These are phyloP conservation scores for Oenanthe melanoleuca DNA, from an alignment of 2,113 vertebrate species.

Conservation along the genomic window DNA sequence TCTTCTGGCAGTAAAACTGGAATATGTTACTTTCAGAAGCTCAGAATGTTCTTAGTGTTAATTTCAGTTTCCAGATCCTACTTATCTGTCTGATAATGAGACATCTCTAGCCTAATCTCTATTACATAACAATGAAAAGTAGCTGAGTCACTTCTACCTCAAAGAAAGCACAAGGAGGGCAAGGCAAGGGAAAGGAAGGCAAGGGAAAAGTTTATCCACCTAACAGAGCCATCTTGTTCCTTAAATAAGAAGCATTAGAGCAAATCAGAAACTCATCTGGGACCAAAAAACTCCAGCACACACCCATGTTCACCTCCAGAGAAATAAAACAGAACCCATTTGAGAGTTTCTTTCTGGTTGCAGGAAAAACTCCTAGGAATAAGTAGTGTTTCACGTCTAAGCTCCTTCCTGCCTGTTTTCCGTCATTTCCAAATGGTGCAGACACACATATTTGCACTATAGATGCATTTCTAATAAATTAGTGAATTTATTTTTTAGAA, in stretches of 20 bases:
- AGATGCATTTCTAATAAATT: background rate
- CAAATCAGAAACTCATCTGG: background rate
- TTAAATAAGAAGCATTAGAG: background rate
- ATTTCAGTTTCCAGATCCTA: background rate
- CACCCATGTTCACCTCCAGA: background rate
- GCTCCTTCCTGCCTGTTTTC: background rate
- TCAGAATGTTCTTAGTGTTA: background rate
- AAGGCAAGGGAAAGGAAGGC: background rate
- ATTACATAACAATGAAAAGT: background rate
- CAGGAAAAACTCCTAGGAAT: background rate
- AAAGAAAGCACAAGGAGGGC: background rate
- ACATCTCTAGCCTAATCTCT: background rate
- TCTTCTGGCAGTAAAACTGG: background rate
- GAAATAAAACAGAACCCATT: background rate
- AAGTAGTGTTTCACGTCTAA: background rate
- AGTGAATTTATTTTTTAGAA: background rate
- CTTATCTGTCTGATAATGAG: background rate
- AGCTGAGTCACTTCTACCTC: background rate
- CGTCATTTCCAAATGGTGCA: background rate
- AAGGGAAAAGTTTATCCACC: background rate
- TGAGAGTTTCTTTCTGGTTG: background rate
- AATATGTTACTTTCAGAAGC: background rate
- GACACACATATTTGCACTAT: background rate
- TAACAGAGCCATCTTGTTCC: background rate
- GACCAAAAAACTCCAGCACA: background rate